Evolutionary conservation across 2,113 vertebrate genomes (phyloP), one percentile per base, ranked within the genome.

Genomic region (Platichthys flesus): DNA sequence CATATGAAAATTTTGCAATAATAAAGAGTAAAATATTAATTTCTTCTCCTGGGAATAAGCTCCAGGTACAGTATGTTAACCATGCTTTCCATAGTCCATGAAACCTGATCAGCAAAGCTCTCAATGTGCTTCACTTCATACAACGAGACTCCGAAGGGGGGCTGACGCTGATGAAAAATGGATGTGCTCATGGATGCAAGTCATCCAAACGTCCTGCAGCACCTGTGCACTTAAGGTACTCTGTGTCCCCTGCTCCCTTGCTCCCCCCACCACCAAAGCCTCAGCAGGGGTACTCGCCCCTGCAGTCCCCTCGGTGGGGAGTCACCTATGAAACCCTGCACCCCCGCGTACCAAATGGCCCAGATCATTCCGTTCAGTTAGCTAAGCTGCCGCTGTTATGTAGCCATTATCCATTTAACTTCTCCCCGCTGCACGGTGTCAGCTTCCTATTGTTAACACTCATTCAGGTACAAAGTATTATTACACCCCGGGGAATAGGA

Each of bases 391-490:
- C 24, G 28, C 89, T 76, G 89, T 91, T 89, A 86, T 82, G 85
- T 89, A 64, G 88, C 88, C 89, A 91, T 93, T 92, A 94, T 91
- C 91, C 85, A 86, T 91, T 93, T 90, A 93, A 88, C 89, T 88
- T 88, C 79, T 84, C 85, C 72, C 79, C 42, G 76, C 81, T 58
- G 70, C 75, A 45, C 23, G 82, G 90, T 93, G 91, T 94, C 93
- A 85, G 88, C 86, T 93, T 93, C 83, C 92, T 85, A 90, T 93
- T 94, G 90, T 92, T 86, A 79, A 90, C 67, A 85, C 87, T 91
- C 90, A 91, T 93, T 93, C 84, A 85, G 84, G 86, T 90, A 92
- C 88, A 88, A 92, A 94, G 87, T 91, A 91, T 91, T 94, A 93
- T 91, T 91, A 92, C 90, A 92, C 90, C 88, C 88, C 54, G 51